Evolutionary conservation across 2,797 vertebrate genomes (phyloP).

Genomic region (Xenentodon cancila): DNA sequence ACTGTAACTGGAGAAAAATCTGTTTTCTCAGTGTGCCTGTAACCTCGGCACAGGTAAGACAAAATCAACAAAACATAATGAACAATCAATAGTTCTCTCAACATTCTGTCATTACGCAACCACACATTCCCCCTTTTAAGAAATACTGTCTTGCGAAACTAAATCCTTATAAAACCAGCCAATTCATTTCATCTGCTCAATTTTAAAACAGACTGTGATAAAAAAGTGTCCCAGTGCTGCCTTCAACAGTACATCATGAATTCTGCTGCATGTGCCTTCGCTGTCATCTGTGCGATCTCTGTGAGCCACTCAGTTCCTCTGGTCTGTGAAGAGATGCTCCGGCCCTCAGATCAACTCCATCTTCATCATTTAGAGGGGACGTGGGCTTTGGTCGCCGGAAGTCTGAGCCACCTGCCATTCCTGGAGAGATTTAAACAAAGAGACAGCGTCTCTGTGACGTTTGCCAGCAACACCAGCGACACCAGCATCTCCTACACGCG

Average conservation of each 20-base stretch:
- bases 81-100: not conserved
- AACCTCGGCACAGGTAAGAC: not conserved
- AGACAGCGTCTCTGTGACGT: slow-evolving; percentile 35
- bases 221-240: not conserved
- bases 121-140: not conserved
- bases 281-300: slow-evolving; percentile 29
- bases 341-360: slow-evolving; percentile 23
- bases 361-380: slow-evolving; percentile 29
- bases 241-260: slow-evolving; percentile 27
- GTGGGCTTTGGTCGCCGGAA: slow-evolving; percentile 48
- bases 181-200: not conserved
- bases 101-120: slow-evolving; percentile 12
- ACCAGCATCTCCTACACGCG: slow-evolving; percentile 16
- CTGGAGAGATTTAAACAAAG: slow-evolving; percentile 29
- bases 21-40: too few relatives aligned
- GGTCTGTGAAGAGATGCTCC: slow-evolving; percentile 40
- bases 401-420: slow-evolving; percentile 16
- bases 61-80: not conserved
- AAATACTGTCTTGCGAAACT: not conserved
- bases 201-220: not conserved
- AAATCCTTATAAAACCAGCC: not conserved
- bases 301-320: slow-evolving; percentile 38
- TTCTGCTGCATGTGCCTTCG: slow-evolving; percentile 5
- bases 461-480: slow-evolving; percentile 14
- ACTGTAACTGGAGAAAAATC: too few relatives aligned